Base-by-base conservation (phyloP, 2,888 invertebrate genomes). In the Suillia variegata region DNA sequence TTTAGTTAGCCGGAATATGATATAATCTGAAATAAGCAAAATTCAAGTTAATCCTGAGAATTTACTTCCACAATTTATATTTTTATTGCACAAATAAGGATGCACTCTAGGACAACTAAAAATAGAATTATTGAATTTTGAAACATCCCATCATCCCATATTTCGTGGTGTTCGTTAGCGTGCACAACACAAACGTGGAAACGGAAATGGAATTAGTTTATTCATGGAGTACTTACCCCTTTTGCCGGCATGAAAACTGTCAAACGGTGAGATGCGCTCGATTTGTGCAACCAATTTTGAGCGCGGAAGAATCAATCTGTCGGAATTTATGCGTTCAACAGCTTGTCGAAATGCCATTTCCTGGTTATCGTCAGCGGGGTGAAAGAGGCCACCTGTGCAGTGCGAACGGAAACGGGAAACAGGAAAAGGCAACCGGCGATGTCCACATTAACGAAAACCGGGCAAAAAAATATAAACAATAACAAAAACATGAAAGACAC, bases 241-340 rank as follows among this genome's bases (percentile, higher is more conserved):
- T 84, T 95, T 95, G 17, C 95, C 94, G 54, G 96, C 94, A 80
- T 93, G 93, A 79, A 96, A 96, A 81, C 95, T 96, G 82, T 96
- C 96, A 76, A 93, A 93, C 1, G 93, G 91, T 52, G 92, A 91
- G 77, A 96, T 91, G 71, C 90, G 89, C 82, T 95, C 94, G 62
- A 96, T 92, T 85, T 94, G 93, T 26, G 93, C 93, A 62, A 91
- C 88, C 56, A 97, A 85, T 75, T 93, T 90, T n/a, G 94, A 93
- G 75, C 94, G 85, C 22, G 93, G 92, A 73, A 94, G 83, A 71
- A 95, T 89, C 55, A 89, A 87, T 64, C 91, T 85, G 81, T 94
- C 93, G 33, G 89, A 87, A 83, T 95, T 96, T 75, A 95, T 93
- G 77, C 92, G 88, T 76, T 95, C 94, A 56, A 96, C 94, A 1